phyloP scores from a whole-genome alignment of 2,113 vertebrate genomes.

The Cyprinodon tularosa region DNA sequence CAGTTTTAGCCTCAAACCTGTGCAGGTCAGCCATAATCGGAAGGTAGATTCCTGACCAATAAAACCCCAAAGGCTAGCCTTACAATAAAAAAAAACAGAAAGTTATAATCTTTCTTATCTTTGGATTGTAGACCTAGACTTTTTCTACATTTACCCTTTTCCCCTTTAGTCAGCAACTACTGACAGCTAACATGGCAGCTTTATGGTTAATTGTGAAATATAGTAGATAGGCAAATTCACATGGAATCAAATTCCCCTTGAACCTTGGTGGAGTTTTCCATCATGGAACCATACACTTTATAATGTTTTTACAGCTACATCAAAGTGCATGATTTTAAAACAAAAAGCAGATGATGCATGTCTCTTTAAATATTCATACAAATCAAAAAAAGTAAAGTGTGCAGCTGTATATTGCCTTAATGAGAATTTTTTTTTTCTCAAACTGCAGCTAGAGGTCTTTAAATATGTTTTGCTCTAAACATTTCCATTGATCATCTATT shows the following conservation, averaged over 20 bases:
- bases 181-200: background rate
- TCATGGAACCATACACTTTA: background rate
- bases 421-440: background rate
- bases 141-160: background rate
- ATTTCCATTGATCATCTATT: no score
- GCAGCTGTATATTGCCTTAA: no score
- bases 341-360: background rate
- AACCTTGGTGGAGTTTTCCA: background rate
- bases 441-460: background rate
- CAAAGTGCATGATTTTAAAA: background rate
- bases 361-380: background rate
- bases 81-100: no score
- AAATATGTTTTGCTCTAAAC: background rate
- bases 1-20: no score
- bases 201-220: background rate
- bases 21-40: no score
- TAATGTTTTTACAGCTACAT: background rate
- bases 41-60: no score
- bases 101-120: no score
- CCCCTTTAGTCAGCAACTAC: no score
- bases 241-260: background rate
- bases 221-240: background rate
- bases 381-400: background rate
- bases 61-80: no score
- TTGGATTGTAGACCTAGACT: background rate